Base-by-base conservation (phyloP, 2,797 vertebrate genomes). In the Parotocinclus haroldoi region DNA sequence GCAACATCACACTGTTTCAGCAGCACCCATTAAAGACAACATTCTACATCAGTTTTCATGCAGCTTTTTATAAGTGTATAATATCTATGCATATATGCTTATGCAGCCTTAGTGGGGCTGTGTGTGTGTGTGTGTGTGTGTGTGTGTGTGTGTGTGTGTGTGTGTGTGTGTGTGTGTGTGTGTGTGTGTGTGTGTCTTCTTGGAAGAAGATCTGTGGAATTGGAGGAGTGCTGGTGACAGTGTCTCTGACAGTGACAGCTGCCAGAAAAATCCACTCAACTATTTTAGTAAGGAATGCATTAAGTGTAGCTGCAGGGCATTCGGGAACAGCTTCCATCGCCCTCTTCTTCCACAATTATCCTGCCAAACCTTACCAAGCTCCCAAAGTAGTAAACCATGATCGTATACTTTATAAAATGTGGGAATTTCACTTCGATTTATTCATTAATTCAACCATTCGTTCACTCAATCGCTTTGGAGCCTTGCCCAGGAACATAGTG, bases 211-310 rank as follows among this genome's bases (percentile, higher is more conserved):
- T 6, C 38, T 58, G 16, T 44, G 57, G 49, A 64, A 55, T 58
- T 37, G 38, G 60, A 63, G 45, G 40, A 58, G 66, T 37, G 3
- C 49, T 69, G 46, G 19, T 50, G 68, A 38, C 59, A 27, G 46
- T 17, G 52, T 64, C 10, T 65, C 14, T 73, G 53, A 74, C 49
- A 70, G 58, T 65, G 66, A 72, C 71, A 80, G 75, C 69, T 82
- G 78, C 57, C 64, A 73, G 69, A 51, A 70, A 58, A 65, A 71
- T 71, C 69, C 64, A 71, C 75, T 73, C 44, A 54, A 53, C 67
- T 79, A 69, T 79, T 76, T 79, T 70, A 63, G 59, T 59, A 70
- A 62, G 51, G 69, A 72, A 68, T 70, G 66, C 52, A 37, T 70
- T 27, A 49, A 49, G 64, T 61, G 71, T 57, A 73, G 58, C 65